Evolutionary conservation across 2,113 vertebrate species (phyloP), one percentile per base, ranked within the genome.

Genomic region (Paracanthobrama guichenoti): DNA sequence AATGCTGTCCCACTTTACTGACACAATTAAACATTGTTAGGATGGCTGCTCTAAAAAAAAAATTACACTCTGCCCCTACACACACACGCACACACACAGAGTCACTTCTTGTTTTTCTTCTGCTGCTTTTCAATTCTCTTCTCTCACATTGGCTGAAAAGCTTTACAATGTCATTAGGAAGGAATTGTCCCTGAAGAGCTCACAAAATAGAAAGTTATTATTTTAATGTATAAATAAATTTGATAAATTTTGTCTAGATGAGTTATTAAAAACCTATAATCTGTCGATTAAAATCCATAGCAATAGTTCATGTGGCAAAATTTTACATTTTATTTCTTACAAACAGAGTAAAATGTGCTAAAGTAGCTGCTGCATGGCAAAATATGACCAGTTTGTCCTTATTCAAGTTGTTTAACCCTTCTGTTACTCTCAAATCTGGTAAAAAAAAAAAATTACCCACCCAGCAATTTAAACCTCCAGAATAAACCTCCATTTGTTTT

Each of bases 21-120:
- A 93, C 93, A 93, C 90, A 93, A 92, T 93, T 93, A 92, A 91
- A 90, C 86, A 90, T 84, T 90, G 90, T 91, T 88, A 88, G 88
- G 85, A 81, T 83, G 88, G 83, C 85, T 86, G 88, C 89, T 88
- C 88, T 89, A 86, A 88, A 90, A 91, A 16, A 46, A 90, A 88
- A 50, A 14, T 28, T 57, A 82, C 82, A 67, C 46, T 16, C 64
- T 87, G 85, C 59, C 81, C 83, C 28, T 79, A 20, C 59, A 18
- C 57, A 16, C 72, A 22, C 69, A 50, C 67, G 44, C 20, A 18
- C 71, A 9, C 26, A 10, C 79, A 42, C 59, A 12, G 28, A 74
- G 62, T 78, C 48, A 31, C 28, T 53, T 75, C 73, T 69, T 80
- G 42, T 86, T 50, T 86, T 79, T 20, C 22, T 42, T 60, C 55